Evolutionary conservation across 2,888 invertebrate species (phyloP).

Genomic region (Mactromeris polynyma): DNA sequence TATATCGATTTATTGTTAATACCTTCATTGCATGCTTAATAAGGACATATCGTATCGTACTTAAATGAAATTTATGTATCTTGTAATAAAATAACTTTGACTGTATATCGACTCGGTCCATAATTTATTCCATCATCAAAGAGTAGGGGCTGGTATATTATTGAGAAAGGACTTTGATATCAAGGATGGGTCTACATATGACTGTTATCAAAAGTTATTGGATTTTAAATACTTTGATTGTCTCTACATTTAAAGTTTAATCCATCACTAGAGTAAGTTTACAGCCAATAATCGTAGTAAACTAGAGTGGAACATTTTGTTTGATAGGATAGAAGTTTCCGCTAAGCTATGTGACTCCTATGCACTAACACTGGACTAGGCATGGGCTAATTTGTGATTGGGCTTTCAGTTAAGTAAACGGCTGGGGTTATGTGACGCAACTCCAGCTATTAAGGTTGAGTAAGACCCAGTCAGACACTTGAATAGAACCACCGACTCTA

Average conservation of each 20-base stretch:
- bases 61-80: conserved; percentile 10
- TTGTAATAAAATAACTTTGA: background rate
- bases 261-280: background rate
- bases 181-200: background rate
- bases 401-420: too few relatives aligned
- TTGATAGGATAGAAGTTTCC: background rate
- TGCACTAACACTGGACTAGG: too few relatives aligned
- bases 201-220: conserved; percentile 10
- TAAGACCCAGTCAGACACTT: too few relatives aligned
- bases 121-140: conserved; percentile 1
- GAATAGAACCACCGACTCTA: too few relatives aligned
- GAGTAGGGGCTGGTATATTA: background rate
- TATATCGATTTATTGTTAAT: conserved; percentile 1
- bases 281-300: background rate
- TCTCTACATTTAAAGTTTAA: background rate
- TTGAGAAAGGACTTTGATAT: background rate
- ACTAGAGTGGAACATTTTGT: background rate
- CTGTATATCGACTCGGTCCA: background rate
- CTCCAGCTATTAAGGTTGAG: too few relatives aligned
- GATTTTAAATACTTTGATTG: background rate
- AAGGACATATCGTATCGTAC: background rate
- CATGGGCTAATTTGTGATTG: too few relatives aligned
- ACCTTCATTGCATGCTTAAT: background rate
- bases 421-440: too few relatives aligned
- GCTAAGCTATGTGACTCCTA: background rate